Evolutionary conservation across 2,113 vertebrate species (phyloP).

Genomic region (Pseudorhombus dupliciocellatus): DNA sequence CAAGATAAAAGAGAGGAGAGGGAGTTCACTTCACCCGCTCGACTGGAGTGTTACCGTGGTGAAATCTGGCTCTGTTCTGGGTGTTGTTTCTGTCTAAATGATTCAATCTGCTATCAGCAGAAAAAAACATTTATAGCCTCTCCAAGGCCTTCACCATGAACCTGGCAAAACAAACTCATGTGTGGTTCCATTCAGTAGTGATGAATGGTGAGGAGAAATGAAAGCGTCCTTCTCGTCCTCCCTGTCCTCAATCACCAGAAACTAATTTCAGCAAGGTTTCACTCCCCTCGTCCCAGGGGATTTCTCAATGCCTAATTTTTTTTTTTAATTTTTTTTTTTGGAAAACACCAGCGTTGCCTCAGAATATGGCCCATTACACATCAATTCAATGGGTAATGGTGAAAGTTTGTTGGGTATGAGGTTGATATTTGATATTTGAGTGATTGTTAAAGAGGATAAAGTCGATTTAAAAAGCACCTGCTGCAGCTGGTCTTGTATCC

Average conservation of each 20-base stretch:
- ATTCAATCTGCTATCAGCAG: conserved; percentile 4
- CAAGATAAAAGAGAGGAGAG: background rate
- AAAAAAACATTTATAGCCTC: conserved; percentile 18
- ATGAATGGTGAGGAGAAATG: conserved; percentile 44
- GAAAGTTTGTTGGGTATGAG: background rate
- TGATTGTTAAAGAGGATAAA: background rate
- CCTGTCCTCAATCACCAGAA: conserved; percentile 18
- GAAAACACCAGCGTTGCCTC: conserved; percentile 38
- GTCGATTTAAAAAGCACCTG: conserved; percentile 76
- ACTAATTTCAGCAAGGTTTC: conserved; percentile 7
- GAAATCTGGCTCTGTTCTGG: background rate
- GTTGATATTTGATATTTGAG: background rate
- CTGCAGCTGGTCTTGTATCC: conserved; percentile 85
- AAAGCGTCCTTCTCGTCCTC: conserved; percentile 46
- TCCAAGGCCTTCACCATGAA: conserved; percentile 20
- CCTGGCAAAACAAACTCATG: conserved; percentile 13
- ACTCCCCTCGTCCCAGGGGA: conserved; percentile 42
- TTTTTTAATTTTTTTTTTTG: conserved; percentile 40
- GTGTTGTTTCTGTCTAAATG: background rate
- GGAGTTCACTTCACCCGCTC: background rate
- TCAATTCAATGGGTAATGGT: background rate
- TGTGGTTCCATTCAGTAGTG: conserved; percentile 53
- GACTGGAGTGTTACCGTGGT: background rate
- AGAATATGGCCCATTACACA: background rate
- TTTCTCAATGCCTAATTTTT: conserved; percentile 36